Conservation (phyloP, 2,888 invertebrate species). For the Troides oblongomaculatus region DNA sequence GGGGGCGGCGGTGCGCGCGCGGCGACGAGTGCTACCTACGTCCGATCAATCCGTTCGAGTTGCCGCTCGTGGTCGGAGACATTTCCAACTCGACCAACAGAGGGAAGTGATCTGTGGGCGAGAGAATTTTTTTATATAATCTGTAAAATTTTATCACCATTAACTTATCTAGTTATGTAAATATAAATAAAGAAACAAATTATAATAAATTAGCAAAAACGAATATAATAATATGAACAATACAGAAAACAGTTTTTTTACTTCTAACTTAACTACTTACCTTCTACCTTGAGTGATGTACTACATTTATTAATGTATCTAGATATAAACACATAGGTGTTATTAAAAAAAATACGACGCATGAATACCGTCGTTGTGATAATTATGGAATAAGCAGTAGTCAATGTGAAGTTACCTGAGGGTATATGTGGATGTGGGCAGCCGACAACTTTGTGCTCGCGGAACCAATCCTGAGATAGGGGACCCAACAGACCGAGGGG, state of each 20-base stretch:
- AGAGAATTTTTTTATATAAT: background rate
- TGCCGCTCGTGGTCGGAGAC: slow-evolving; percentile 86
- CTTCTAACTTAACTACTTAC: too few species aligned
- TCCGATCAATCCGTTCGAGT: slow-evolving; percentile 89
- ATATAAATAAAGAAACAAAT: background rate
- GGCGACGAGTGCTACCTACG: slow-evolving; percentile 86
- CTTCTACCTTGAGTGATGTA: too few species aligned
- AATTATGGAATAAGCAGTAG: background rate
- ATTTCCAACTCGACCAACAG: slow-evolving; percentile 94
- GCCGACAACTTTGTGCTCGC: slow-evolving; percentile 97
- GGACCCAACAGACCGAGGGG: slow-evolving; percentile 97
- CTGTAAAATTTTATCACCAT: background rate
- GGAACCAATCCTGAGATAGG: slow-evolving; percentile 94
- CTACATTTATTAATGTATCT: background rate
- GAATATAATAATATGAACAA: background rate
- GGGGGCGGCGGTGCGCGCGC: slow-evolving; percentile 43
- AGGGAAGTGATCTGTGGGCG: slow-evolving; percentile 90
- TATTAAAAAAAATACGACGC: too few species aligned
- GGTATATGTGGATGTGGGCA: slow-evolving; percentile 99
- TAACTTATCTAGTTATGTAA: background rate
- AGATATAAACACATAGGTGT: background rate
- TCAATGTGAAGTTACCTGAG: slow-evolving; percentile 79
- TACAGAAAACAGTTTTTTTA: background rate
- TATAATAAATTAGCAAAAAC: background rate
- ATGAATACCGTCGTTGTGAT: background rate